Conservation (phyloP, 2,113 vertebrate genomes). For the Phylloscopus trochilus region DNA sequence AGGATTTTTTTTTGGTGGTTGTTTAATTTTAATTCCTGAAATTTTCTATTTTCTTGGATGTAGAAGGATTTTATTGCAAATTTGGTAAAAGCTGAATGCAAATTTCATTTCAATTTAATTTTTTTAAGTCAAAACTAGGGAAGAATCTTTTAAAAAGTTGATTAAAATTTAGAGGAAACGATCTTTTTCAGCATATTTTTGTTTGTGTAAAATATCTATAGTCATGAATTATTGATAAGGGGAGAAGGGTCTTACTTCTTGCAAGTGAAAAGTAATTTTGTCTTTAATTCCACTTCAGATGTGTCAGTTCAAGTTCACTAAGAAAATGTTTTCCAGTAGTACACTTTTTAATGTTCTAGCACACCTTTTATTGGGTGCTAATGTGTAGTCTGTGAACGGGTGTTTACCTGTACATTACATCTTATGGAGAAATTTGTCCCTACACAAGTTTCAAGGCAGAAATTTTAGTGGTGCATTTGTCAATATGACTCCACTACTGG, state of each 20-base stretch:
- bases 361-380: background rate
- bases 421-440: background rate
- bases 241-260: background rate
- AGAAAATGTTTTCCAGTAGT: background rate
- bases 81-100: background rate
- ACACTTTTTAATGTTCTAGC: background rate
- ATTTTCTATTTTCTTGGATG: background rate
- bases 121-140: background rate
- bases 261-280: background rate
- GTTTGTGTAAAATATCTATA: background rate
- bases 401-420: background rate
- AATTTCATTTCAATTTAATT: background rate
- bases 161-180: background rate
- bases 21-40: background rate
- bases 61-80: background rate
- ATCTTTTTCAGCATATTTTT: background rate
- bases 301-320: background rate
- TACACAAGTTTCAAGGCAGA: background rate
- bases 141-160: background rate
- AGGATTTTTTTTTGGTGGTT: background rate
- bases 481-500: background rate
- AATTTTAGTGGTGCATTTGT: background rate
- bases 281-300: background rate
- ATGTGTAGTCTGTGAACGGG: rapidly evolving
- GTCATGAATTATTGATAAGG: background rate